A percentile compares a stretch with the other conserved stretches of the same genome.
Evolutionary conservation across 2,113 vertebrate genomes (phyloP).

Genomic region (Conger conger): DNA sequence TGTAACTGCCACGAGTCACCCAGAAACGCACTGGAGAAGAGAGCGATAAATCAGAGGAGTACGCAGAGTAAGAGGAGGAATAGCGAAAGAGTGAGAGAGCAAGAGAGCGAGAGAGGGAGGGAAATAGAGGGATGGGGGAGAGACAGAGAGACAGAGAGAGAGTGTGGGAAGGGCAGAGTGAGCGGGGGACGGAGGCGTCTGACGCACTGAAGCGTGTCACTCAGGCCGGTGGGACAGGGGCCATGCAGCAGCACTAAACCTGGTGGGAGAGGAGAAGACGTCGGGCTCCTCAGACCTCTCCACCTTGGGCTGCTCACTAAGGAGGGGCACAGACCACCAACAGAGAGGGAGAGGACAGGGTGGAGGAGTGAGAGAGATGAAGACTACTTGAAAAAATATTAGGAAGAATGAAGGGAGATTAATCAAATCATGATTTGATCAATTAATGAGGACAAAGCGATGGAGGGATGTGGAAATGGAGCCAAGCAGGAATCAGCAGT

Average conservation of each 20-base stretch:
- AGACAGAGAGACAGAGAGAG: background rate
- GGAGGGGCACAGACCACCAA: background rate
- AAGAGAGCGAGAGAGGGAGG: background rate
- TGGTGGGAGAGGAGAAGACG: conserved; percentile 69
- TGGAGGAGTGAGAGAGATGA: conserved; percentile 15
- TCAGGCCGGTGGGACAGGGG: background rate
- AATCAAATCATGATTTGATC: background rate
- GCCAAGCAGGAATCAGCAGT: background rate
- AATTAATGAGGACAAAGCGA: background rate
- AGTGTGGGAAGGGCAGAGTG: background rate
- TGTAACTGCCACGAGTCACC: background rate
- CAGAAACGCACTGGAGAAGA: background rate
- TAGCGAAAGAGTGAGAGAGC: background rate
- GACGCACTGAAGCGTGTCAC: background rate
- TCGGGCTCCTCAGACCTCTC: conserved; percentile 65
- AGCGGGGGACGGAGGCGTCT: background rate
- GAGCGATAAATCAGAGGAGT: no score
- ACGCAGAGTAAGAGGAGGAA: no score
- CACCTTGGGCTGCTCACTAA: conserved; percentile 65
- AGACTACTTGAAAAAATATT: background rate
- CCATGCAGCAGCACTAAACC: conserved; percentile 53
- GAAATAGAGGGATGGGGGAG: background rate
- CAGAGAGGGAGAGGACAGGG: background rate
- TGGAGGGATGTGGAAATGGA: background rate
- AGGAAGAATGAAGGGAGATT: background rate